Evolutionary conservation across 2,113 vertebrate genomes (phyloP).

Genomic region (Halichoerus grypus): DNA sequence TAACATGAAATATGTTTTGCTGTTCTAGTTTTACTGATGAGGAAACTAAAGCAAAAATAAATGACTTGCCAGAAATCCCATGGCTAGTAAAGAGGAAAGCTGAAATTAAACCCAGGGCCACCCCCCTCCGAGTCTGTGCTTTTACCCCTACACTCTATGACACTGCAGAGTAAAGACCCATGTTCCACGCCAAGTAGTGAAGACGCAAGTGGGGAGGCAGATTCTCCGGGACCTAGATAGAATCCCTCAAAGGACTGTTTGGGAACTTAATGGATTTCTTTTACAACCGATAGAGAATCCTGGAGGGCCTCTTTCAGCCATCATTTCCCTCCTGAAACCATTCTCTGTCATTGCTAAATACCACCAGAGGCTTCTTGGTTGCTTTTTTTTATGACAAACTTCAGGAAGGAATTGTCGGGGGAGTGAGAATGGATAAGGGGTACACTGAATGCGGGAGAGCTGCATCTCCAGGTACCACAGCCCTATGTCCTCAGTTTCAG

Average conservation of each 20-base stretch:
- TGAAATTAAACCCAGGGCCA: not conserved
- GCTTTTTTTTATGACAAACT: not conserved
- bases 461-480: not conserved
- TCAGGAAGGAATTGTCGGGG: not conserved
- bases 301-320: not conserved
- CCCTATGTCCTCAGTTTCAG: not conserved
- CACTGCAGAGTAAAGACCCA: not conserved
- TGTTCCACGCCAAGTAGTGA: not conserved
- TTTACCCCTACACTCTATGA: rapidly evolving
- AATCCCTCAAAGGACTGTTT: not conserved
- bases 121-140: not conserved
- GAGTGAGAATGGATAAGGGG: rapidly evolving
- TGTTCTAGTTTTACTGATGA: constrained; percentile 11
- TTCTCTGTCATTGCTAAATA: constrained; percentile 7
- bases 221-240: not conserved
- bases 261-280: not conserved
- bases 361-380: not conserved
- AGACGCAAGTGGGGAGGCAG: not conserved
- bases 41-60: not conserved
- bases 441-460: not conserved
- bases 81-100: not conserved
- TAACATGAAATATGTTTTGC: not conserved
- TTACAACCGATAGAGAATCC: not conserved
- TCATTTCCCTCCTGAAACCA: constrained; percentile 34
- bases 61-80: not conserved